Evolutionary conservation across 2,888 invertebrate genomes (phyloP), one percentile per base, ranked within the genome.

Genomic region (Papilio demoleus): DNA sequence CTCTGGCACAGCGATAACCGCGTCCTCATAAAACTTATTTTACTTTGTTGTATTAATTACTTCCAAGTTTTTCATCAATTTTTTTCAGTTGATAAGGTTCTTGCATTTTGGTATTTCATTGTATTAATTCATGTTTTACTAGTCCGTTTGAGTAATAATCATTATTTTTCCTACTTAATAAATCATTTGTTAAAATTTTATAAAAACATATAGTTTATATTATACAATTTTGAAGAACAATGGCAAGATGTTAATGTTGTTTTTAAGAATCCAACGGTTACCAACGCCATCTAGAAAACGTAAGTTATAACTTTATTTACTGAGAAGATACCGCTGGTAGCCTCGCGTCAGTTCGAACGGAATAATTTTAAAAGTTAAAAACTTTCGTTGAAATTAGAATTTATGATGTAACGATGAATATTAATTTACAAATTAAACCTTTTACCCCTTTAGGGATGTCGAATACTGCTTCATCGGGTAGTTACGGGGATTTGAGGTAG

Each of bases 401-500:
- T 66, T 62, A 64, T 68, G 66, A 65, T 67, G 68, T 70, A 65
- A 59, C 65, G 73, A 77, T 82, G 79, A 84, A 84, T 81, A 79
- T 79, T 82, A 79, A 81, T 79, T 74, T 74, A 72, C 72, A 67
- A 70, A 70, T 68, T 71, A 72, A 72, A 74, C 75, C 74, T 71
- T 79, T 79, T 75, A 77, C 72, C 71, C 73, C 74, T 76, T 79
- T 78, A 80, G 74, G 64, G 67, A 31, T 75, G 74, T 75, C 59
- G 62, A 67, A 71, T 71, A 72, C 73, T 70, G 74, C 76, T 78
- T 79, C 81, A 81, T 83, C 74, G 79, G 77, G 77, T 74, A 82
- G 84, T 85, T 80, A 80, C 74, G 72, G 50, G 65, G 68, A 75
- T 79, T 83, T 80, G 76, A n/a, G n/a, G n/a, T n/a, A n/a, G n/a